Evolutionary conservation across 2,888 invertebrate genomes (phyloP), one percentile per base, ranked within the genome.

Genomic region (Acleris literana): DNA sequence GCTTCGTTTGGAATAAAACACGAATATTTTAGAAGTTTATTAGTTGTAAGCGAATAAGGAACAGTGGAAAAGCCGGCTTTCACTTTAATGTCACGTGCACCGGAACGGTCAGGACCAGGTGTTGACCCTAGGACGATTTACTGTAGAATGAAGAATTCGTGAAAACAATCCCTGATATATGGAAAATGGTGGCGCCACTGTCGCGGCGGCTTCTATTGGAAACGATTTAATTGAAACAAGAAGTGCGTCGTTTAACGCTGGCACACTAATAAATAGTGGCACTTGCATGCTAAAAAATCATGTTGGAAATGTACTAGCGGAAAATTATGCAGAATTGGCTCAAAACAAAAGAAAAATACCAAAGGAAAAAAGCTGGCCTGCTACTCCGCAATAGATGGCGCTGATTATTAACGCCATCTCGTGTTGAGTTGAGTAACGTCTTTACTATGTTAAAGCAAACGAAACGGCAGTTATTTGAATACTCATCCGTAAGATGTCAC

Each of bases 81-180:
- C 89, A 90, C 91, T 90, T 85, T 86, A 85, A 88, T 88, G 88
- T 89, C 88, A 87, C 88, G 75, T 78, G 79, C 82, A 76, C 77
- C 77, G 77, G 72, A 81, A 76, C 76, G 80, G 79, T 85, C 82
- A 80, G 73, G 77, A 75, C 80, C 81, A 82, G 87, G 85, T 90
- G 92, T 90, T 88, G 80, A 88, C 92, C 84, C 87, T 88, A 86
- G 81, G 87, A 90, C 90, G 92, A 86, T 82, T 91, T 90, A 86
- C 83, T 74, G 85, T 85, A 81, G 91, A 92, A 90, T 92, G 92
- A 92, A 81, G 92, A 84, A 87, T 88, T 86, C 86, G 82, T 89
- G 91, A 90, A 91, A 91, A 92, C 87, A 90, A 86, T 86, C 88
- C 85, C 87, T 84, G 86, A 90, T 79, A 91, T 92, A 92, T 85